A percentile compares a stretch with the other conserved stretches of the same genome.
phyloP scores from a whole-genome alignment of 2,113 vertebrate genomes.

The Siphamia tubifer region DNA sequence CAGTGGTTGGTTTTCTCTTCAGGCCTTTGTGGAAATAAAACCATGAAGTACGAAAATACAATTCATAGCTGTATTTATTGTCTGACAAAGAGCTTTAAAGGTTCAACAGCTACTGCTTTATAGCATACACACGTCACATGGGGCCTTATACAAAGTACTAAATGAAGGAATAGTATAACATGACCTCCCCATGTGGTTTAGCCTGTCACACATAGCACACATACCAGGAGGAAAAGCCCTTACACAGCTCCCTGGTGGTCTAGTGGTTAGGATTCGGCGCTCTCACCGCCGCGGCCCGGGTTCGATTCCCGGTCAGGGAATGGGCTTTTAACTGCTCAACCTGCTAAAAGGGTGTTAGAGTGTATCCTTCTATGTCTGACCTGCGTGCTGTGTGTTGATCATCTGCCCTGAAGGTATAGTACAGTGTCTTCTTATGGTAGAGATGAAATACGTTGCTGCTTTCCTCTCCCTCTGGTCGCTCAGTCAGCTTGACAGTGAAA shows the following conservation, averaged over 20 bases:
- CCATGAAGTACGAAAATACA: neutral
- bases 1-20: no score
- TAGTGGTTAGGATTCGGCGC: conserved; percentile 76
- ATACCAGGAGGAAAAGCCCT: rapidly evolving
- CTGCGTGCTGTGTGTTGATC: conserved; percentile 88
- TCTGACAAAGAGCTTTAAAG: no score
- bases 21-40: no score
- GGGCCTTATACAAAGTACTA: neutral
- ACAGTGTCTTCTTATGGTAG: conserved; percentile 95
- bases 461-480: conserved; percentile 84
- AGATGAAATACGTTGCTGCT: conserved; percentile 88
- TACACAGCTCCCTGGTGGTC: conserved; percentile 63
- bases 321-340: no score
- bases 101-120: no score
- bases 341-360: neutral
- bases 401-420: conserved; percentile 92
- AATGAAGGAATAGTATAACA: neutral
- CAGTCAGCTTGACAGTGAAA: conserved; percentile 88
- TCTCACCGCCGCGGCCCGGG: conserved; percentile 66
- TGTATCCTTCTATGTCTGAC: conserved; percentile 61
- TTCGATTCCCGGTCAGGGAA: conserved; percentile 73
- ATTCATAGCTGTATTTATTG: no score
- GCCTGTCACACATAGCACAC: neutral
- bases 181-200: neutral
- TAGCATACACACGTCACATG: neutral